These are phyloP conservation scores for Emmelina monodactyla DNA, from an alignment of 2,888 invertebrate genomes.

Conservation along the genomic window DNA sequence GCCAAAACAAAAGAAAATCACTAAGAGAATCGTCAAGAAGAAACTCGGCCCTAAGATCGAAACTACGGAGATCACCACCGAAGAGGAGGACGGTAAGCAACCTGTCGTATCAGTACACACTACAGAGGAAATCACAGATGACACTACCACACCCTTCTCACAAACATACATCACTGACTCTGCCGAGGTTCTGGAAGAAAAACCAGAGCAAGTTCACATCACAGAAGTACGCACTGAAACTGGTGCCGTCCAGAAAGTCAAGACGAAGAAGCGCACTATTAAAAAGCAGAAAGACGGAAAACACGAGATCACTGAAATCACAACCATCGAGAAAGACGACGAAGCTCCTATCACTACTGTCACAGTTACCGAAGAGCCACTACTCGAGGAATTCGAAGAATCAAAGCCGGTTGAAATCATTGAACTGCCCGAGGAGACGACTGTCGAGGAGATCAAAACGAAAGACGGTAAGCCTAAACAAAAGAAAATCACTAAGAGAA, in stretches of 20 bases:
- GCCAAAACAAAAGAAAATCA: conserved; percentile 24
- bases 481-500: not conserved
- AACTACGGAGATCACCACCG: conserved; percentile 16
- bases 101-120: conserved; percentile 35
- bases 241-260: conserved; percentile 13
- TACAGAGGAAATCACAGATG: conserved; percentile 22
- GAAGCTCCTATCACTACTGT: conserved; percentile 19
- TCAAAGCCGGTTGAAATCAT: conserved; percentile 4
- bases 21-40: conserved; percentile 34
- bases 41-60: conserved; percentile 23
- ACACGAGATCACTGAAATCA: conserved; percentile 17
- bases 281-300: conserved; percentile 15
- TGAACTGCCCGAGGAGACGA: conserved; percentile 13
- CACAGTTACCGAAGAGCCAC: conserved; percentile 14
- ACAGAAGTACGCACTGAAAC: conserved; percentile 14
- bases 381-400: conserved; percentile 16
- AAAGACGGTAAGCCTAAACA: not conserved
- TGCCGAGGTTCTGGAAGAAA: conserved; percentile 18
- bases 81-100: conserved; percentile 13
- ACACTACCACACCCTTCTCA: conserved; percentile 19
- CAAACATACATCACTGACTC: conserved; percentile 21
- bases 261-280: conserved; percentile 19
- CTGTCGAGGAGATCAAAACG: not conserved
- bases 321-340: conserved; percentile 13
- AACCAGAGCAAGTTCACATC: conserved; percentile 22